Evolutionary conservation across 35 echinoderm and acorn worm species (phyloP).

Genomic region (Lytechinus pictus): DNA sequence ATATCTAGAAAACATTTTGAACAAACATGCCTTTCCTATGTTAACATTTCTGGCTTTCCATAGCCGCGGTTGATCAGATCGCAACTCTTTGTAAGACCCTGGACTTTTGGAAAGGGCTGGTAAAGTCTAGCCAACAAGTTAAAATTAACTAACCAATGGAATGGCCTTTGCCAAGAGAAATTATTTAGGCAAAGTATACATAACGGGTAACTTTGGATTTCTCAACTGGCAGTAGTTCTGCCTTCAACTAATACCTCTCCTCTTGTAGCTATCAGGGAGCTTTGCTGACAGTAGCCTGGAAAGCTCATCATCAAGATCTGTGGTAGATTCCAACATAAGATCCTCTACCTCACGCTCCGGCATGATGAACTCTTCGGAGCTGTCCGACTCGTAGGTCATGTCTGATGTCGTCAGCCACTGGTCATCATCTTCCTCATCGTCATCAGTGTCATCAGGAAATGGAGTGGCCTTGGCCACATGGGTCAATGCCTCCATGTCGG

Average conservation of each 20-base stretch:
- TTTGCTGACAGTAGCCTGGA: slow-evolving; percentile 2
- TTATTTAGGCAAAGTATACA: too few relatives aligned
- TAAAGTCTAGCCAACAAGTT: too few relatives aligned
- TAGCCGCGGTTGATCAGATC: too few relatives aligned
- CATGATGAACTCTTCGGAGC: slow-evolving; percentile 30
- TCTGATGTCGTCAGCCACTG: slow-evolving; percentile 30
- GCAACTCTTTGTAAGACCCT: too few relatives aligned
- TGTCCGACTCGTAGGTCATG: slow-evolving; percentile 15
- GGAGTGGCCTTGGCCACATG: not conserved
- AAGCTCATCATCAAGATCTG: slow-evolving; percentile 9
- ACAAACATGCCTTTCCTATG: too few relatives aligned
- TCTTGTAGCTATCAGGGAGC: slow-evolving; percentile 29
- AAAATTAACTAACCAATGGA: too few relatives aligned
- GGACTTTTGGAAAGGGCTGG: too few relatives aligned
- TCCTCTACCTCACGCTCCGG: slow-evolving; percentile 24
- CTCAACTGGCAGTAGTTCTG: too few relatives aligned
- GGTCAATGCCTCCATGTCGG: not conserved
- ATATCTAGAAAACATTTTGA: too few relatives aligned
- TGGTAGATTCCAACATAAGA: slow-evolving; percentile 28
- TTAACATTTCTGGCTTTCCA: too few relatives aligned
- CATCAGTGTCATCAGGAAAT: not conserved
- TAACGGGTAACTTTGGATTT: too few relatives aligned
- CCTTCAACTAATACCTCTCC: not conserved
- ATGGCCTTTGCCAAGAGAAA: too few relatives aligned
- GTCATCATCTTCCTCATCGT: slow-evolving; percentile 5